These are phyloP conservation scores for Rhagologus leucostigma DNA, from an alignment of 2,113 vertebrate species.

Conservation along the genomic window DNA sequence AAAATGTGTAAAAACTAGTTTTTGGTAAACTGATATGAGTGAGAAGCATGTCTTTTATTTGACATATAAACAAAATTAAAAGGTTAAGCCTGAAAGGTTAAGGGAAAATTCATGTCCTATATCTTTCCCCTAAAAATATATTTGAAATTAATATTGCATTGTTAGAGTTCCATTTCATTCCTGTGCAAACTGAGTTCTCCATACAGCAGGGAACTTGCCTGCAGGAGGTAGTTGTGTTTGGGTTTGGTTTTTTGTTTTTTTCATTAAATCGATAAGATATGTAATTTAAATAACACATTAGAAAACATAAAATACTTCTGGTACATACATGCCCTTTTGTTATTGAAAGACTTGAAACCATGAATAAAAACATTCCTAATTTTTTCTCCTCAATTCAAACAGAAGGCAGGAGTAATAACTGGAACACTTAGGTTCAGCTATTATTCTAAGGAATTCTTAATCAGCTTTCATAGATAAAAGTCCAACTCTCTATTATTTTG, in stretches of 20 bases:
- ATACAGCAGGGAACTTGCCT: neutral
- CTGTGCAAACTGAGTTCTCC: neutral
- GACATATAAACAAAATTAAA: neutral
- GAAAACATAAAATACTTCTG: neutral
- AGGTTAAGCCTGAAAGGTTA: neutral
- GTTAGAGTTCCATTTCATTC: neutral
- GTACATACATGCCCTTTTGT: neutral
- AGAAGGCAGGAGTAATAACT: neutral
- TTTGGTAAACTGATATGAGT: neutral
- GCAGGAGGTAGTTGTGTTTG: neutral
- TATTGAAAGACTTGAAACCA: neutral
- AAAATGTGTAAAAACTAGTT: neutral
- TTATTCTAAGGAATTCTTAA: neutral
- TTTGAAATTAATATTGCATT: neutral
- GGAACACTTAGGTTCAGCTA: neutral
- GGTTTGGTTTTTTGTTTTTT: neutral
- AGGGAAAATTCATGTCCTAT: neutral
- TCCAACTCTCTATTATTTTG: neutral
- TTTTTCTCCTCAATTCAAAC: neutral
- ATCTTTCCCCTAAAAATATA: neutral
- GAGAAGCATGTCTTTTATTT: neutral
- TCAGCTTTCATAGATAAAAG: neutral
- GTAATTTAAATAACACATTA: neutral
- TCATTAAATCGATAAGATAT: neutral
- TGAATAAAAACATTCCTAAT: neutral